Conservation (phyloP, 1,140 invertebrate genomes). For the Euwallacea similis region DNA sequence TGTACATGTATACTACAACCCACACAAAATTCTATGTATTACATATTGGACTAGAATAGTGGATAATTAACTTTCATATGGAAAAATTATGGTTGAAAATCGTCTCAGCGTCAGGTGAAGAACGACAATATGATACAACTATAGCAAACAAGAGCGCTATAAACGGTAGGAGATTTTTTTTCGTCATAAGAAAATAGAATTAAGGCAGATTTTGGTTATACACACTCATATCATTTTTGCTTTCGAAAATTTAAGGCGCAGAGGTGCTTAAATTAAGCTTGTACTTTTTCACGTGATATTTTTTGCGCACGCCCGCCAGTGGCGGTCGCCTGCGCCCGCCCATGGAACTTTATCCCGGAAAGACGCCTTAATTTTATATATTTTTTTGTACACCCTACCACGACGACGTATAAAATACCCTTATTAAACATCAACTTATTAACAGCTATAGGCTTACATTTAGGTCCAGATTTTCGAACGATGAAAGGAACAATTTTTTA, state of each 20-base stretch:
- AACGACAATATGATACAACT: slow-evolving; percentile 52
- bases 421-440: slow-evolving; percentile 23
- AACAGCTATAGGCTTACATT: slow-evolving; percentile 27
- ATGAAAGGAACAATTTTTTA: slow-evolving; percentile 22
- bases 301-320: slow-evolving; percentile 24
- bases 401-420: slow-evolving; percentile 29
- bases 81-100: slow-evolving; percentile 51
- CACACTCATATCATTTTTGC: slow-evolving; percentile 60
- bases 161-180: slow-evolving; percentile 54
- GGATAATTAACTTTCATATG: slow-evolving; percentile 50
- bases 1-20: slow-evolving; percentile 60
- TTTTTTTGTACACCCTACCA: slow-evolving; percentile 9
- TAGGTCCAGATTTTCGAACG: slow-evolving; percentile 24
- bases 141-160: slow-evolving; percentile 55
- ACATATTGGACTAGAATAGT: slow-evolving; percentile 57
- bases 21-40: slow-evolving; percentile 58
- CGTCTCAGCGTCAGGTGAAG: slow-evolving; percentile 53
- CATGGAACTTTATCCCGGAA: slow-evolving; percentile 1
- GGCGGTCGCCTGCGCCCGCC: slow-evolving; percentile 35
- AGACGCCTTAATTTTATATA: slow-evolving; percentile 27
- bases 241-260: slow-evolving; percentile 66
- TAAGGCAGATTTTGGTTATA: slow-evolving; percentile 69
- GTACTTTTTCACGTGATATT: slow-evolving; percentile 69
- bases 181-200: slow-evolving; percentile 66
- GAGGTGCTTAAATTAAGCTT: slow-evolving; percentile 74